phyloP scores from a whole-genome alignment of 1,140 invertebrate species.

The Gonioctena quinquepunctata region DNA sequence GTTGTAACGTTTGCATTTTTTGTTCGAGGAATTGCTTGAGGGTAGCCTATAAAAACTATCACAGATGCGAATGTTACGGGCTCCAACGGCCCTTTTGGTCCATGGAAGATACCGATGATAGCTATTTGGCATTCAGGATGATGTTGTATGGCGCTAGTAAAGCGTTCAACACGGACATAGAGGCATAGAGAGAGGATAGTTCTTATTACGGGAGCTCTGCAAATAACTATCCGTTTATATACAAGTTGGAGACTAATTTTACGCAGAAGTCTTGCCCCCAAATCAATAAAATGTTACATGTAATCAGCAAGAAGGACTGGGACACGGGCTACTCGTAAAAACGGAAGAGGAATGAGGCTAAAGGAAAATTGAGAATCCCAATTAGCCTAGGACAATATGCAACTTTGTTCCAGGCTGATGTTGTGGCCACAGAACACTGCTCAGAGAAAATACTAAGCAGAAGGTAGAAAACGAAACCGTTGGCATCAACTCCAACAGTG shows the following conservation, averaged over 20 bases:
- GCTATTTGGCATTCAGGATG: conserved; percentile 29
- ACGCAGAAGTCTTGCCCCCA: not conserved
- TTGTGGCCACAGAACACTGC: no score
- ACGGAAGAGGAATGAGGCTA: no score
- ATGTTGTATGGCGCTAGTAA: conserved; percentile 25
- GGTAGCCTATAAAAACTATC: conserved; percentile 15
- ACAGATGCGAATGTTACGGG: conserved; percentile 29
- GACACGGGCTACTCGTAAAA: no score
- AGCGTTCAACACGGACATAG: no score
- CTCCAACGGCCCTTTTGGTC: conserved; percentile 32
- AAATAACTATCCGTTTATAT: conserved; percentile 27
- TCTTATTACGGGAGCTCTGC: conserved; percentile 6
- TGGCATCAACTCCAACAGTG: no score
- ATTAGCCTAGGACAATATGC: no score
- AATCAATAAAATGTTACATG: conserved; percentile 23
- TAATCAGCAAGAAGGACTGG: no score
- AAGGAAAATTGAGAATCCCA: no score
- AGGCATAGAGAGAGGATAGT: not conserved
- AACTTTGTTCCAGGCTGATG: no score
- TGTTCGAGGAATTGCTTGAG: conserved; percentile 17
- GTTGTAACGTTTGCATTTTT: conserved; percentile 26
- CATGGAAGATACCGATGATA: conserved; percentile 21
- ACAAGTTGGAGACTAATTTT: conserved; percentile 18
- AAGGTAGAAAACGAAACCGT: no score
- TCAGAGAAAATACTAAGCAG: no score